phyloP scores from a whole-genome alignment of 2,797 vertebrate species.

The Crocodylus rhombifer region DNA sequence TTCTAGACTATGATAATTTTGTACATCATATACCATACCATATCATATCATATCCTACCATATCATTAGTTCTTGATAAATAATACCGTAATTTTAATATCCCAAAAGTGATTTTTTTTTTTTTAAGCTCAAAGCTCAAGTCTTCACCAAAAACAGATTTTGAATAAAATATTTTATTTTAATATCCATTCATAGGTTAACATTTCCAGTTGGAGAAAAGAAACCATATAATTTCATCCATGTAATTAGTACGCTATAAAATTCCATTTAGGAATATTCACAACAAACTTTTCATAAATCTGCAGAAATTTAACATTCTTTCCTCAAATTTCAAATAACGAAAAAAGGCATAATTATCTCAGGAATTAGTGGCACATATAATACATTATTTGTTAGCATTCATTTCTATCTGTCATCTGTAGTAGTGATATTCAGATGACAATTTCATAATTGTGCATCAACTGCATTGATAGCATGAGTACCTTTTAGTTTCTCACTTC shows the following conservation, averaged over 20 bases:
- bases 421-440: not conserved
- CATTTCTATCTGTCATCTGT: not conserved
- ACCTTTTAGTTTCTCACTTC: not conserved
- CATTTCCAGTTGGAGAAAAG: not conserved
- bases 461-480: not conserved
- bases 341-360: not conserved
- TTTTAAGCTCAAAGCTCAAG: not conserved
- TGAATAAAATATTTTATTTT: not conserved
- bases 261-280: not conserved
- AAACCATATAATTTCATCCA: not conserved
- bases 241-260: not conserved
- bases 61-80: too few relatives aligned
- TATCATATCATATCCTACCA: too few relatives aligned
- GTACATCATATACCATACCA: too few relatives aligned
- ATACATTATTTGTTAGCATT: not conserved
- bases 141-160: not conserved
- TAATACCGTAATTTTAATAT: too few relatives aligned
- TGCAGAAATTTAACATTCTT: not conserved
- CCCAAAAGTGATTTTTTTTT: too few relatives aligned
- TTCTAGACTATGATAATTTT: rapidly evolving
- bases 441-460: not conserved
- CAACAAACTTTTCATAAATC: not conserved
- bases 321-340: not conserved
- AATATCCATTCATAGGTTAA: not conserved
- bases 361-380: not conserved